Percentiles rank a stretch among this genome's conserved stretches.
Evolutionary conservation across 1,140 invertebrate genomes (phyloP).

Genomic region (Drosophila dunni): DNA sequence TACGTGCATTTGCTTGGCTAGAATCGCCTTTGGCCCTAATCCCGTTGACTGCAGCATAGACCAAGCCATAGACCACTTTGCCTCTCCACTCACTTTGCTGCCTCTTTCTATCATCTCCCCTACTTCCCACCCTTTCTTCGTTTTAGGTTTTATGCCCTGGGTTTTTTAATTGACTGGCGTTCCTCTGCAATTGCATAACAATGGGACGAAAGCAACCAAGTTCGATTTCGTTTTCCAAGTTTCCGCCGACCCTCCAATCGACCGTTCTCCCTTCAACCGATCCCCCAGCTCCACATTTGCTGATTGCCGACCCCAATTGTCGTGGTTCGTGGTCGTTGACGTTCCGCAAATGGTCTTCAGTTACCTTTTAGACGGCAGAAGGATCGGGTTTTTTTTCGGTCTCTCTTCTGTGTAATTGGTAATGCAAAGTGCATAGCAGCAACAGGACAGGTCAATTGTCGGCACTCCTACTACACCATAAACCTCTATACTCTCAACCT

Average conservation of each 20-base stretch:
- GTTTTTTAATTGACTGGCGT: slow-evolving; percentile 76
- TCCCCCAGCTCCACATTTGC: slow-evolving; percentile 7
- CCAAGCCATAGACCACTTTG: background rate
- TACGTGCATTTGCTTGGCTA: slow-evolving; percentile 43
- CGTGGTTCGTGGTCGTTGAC: slow-evolving; percentile 43
- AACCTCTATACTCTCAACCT: too few species aligned
- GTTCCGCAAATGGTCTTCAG: slow-evolving; percentile 26
- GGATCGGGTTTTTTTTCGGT: background rate
- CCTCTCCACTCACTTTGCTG: background rate
- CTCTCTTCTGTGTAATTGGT: slow-evolving; percentile 60
- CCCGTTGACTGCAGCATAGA: slow-evolving; percentile 48
- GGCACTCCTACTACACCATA: background rate
- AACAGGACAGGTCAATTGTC: slow-evolving; percentile 31
- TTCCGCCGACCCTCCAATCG: too few species aligned
- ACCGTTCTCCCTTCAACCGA: too few species aligned
- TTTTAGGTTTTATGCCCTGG: slow-evolving; percentile 7
- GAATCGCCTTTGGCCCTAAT: slow-evolving; percentile 70
- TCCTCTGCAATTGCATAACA: slow-evolving; percentile 76
- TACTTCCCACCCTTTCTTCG: background rate
- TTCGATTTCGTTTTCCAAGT: slow-evolving; percentile 36
- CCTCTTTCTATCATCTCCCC: too few species aligned
- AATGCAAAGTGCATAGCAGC: slow-evolving; percentile 73
- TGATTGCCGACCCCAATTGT: slow-evolving; percentile 69
- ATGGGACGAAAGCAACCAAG: slow-evolving; percentile 50
- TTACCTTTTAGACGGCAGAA: slow-evolving; percentile 7